Percentiles rank a stretch among this genome's conserved stretches.
These are phyloP conservation scores for Poecilia wingei DNA, from an alignment of 2,797 vertebrate genomes.

Conservation along the genomic window DNA sequence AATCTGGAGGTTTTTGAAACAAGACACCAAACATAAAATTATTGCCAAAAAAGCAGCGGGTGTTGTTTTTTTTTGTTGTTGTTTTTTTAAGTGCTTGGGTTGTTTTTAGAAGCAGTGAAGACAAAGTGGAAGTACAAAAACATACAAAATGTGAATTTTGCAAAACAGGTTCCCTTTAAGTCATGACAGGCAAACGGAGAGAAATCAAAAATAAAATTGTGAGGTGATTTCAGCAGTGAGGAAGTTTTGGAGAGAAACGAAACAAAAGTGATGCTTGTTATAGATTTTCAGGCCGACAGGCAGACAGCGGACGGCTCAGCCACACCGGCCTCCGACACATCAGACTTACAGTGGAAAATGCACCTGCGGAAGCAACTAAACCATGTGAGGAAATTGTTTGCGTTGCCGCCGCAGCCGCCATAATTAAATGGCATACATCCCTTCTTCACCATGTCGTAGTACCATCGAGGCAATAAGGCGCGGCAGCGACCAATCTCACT, in stretches of 20 bases:
- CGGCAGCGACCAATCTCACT: conserved; percentile 95
- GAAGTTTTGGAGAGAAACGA: conserved; percentile 14
- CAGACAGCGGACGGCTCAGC: conserved; percentile 18
- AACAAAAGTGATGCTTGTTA: conserved; percentile 9
- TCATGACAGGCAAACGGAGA: neutral
- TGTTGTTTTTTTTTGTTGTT: too few species aligned
- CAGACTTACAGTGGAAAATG: conserved; percentile 90
- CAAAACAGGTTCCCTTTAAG: too few species aligned
- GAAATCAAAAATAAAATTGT: neutral
- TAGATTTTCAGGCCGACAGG: conserved; percentile 34
- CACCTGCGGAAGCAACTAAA: conserved; percentile 98
- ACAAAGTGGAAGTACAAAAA: too few species aligned
- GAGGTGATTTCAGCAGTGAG: conserved; percentile 1
- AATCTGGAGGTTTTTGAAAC: too few species aligned
- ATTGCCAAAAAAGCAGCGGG: too few species aligned
- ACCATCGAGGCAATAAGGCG: conserved; percentile 95
- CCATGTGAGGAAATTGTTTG: conserved; percentile 99
- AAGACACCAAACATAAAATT: too few species aligned
- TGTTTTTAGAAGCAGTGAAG: too few species aligned
- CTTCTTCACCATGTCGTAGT: conserved; percentile 92
- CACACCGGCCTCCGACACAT: conserved; percentile 33
- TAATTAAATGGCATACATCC: conserved; percentile 92
- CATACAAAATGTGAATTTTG: too few species aligned
- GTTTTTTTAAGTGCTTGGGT: too few species aligned
- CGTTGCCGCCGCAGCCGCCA: conserved; percentile 98